phyloP scores from a whole-genome alignment of 2,113 vertebrate species.

The Corythornis vintsioides region DNA sequence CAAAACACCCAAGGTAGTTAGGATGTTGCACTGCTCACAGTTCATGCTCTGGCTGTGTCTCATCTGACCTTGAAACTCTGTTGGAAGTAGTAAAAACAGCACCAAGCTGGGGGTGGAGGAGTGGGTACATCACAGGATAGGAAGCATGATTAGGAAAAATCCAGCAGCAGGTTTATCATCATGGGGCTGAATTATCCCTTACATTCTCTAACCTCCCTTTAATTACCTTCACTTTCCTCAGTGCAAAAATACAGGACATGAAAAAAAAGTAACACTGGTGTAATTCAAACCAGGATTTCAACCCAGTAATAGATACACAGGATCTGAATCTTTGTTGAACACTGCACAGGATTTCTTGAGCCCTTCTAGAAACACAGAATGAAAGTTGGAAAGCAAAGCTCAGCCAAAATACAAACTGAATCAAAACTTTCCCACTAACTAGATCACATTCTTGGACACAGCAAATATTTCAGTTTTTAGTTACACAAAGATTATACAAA shows the following conservation, averaged over 20 bases:
- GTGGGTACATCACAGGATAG: not conserved
- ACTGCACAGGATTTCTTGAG: not conserved
- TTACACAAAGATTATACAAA: not conserved
- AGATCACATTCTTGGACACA: not conserved
- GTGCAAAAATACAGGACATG: not conserved
- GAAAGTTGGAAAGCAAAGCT: not conserved
- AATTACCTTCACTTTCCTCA: not conserved
- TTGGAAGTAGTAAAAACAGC: conserved; percentile 8
- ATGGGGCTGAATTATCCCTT: not conserved
- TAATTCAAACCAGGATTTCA: not conserved
- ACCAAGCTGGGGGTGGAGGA: not conserved
- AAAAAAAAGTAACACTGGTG: not conserved
- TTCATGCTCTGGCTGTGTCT: not conserved
- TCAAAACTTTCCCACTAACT: not conserved
- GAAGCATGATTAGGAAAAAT: not conserved
- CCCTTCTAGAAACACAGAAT: not conserved
- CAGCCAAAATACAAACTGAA: not conserved
- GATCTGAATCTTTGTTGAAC: not conserved
- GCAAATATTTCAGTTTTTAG: not conserved
- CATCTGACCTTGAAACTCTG: conserved; percentile 54
- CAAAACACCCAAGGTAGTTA: not conserved
- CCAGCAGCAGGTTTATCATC: not conserved
- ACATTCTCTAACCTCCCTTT: not conserved
- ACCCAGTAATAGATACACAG: not conserved
- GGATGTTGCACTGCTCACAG: not conserved